These are phyloP conservation scores for Syngnathus typhle DNA, from an alignment of 2,113 vertebrate genomes.

Conservation along the genomic window DNA sequence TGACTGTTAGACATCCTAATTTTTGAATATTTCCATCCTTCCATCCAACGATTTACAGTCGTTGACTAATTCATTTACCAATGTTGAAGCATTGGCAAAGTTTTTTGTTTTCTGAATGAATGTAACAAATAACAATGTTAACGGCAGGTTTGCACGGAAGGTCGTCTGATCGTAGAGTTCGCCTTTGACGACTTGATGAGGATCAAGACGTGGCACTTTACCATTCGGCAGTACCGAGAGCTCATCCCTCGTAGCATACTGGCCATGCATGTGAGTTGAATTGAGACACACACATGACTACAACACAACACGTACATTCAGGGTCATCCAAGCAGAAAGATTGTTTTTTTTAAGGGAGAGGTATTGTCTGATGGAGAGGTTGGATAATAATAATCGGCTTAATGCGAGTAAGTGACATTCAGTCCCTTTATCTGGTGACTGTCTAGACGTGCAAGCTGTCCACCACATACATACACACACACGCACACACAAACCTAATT, in stretches of 20 bases:
- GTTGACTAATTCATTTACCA: background rate
- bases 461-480: background rate
- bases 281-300: background rate
- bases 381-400: slow-evolving; percentile 64
- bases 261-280: slow-evolving; percentile 93
- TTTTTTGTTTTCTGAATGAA: background rate
- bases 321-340: background rate
- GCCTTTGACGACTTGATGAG: slow-evolving; percentile 99
- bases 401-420: slow-evolving; percentile 63
- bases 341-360: background rate
- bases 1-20: background rate
- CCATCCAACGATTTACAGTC: no score
- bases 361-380: slow-evolving; percentile 30
- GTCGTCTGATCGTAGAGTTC: slow-evolving; percentile 96
- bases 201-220: slow-evolving; percentile 99
- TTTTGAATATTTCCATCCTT: no score
- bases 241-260: slow-evolving; percentile 95
- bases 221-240: slow-evolving; percentile 97
- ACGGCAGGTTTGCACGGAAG: slow-evolving; percentile 92
- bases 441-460: background rate
- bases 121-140: background rate
- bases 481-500: background rate
- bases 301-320: background rate
- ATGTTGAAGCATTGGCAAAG: background rate
- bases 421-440: slow-evolving; percentile 5